Evolutionary conservation across 2,113 vertebrate genomes (phyloP), one percentile per base, ranked within the genome.

Genomic region (Hemiprocne comata): DNA sequence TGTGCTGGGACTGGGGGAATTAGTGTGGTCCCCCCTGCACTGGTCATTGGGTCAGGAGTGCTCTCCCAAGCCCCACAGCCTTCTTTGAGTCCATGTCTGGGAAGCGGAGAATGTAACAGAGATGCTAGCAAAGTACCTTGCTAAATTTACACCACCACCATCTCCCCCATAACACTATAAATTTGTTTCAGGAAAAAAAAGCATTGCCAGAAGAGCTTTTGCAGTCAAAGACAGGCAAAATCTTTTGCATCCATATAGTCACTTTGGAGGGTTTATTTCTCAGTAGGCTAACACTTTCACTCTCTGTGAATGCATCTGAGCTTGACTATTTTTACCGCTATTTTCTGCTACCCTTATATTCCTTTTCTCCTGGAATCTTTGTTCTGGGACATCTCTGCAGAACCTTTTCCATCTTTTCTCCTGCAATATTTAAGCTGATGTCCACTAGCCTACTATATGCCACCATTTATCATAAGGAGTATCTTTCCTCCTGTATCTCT

Each of bases 41-140:
- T 3, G 3, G 33, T 18, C 7, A 1, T 14, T 0, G 0, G 16
- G 5, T 62, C 46, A 55, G 54, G 31, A 55, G 25, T 0, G 4
- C 29, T 34, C 5, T 54, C 28, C 29, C 71, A 33, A 33, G 25
- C 26, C 38, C 55, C 33, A 15, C 0, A 2, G 25, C 44, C 51
- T 55, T 85, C 76, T 60, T 71, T 25, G 55, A 4, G 40, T 58
- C 36, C 46, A 11, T 0, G 0, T 14, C 42, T 66, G 15, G 25
- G n/a, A 55, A 66, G 26, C 18, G 11, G 16, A 64, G 38, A 71
- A 55, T 3, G 1, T 0, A 1, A 12, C 29, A 58, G 20, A 71
- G 1, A 2, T 29, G 13, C n/a, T n/a, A 33, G n/a, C 54, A 80
- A 55, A 87, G 23, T 8, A 70, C 7, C 29, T 46, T 0, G 0